A percentile compares a stretch with the other conserved stretches of the same genome.
phyloP scores from a whole-genome alignment of 1,140 invertebrate species.

The Microplitis mediator region DNA sequence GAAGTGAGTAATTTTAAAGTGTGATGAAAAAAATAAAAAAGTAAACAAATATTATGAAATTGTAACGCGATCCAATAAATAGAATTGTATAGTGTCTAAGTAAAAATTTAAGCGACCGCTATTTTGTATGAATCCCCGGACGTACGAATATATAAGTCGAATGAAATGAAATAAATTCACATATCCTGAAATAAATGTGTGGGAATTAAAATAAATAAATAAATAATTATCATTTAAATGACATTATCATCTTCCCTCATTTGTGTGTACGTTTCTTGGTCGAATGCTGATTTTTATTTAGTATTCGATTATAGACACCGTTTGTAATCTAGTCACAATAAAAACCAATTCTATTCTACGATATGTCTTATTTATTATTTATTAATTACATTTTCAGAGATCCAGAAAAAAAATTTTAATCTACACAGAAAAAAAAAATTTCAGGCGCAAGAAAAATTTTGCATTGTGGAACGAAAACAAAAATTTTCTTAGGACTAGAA shows the following conservation, averaged over 20 bases:
- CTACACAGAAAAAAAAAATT: too few relatives aligned
- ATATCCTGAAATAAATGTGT: slow-evolving; percentile 4
- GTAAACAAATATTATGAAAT: slow-evolving; percentile 1
- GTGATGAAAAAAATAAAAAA: background rate
- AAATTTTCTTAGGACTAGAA: too few relatives aligned
- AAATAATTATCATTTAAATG: too few relatives aligned
- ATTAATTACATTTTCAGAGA: too few relatives aligned
- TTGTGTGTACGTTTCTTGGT: slow-evolving; percentile 57
- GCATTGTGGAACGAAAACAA: too few relatives aligned
- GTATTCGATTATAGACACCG: slow-evolving; percentile 49
- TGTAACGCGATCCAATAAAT: slow-evolving; percentile 19
- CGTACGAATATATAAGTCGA: slow-evolving; percentile 51
- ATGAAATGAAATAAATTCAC: background rate
- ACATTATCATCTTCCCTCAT: slow-evolving; percentile 41
- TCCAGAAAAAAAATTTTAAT: too few relatives aligned
- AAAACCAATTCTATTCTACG: slow-evolving; percentile 62
- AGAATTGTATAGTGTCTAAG: slow-evolving; percentile 47
- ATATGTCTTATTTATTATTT: background rate
- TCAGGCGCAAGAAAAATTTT: too few relatives aligned
- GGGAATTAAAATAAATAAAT: slow-evolving; percentile 9
- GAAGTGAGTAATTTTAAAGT: slow-evolving; percentile 11
- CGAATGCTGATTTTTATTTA: slow-evolving; percentile 37
- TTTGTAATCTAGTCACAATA: slow-evolving; percentile 65
- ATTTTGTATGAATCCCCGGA: slow-evolving; percentile 60
- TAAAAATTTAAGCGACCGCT: slow-evolving; percentile 49